Percentiles rank a stretch among this genome's conserved stretches.
Evolutionary conservation across 2,113 vertebrate genomes (phyloP).

Genomic region (Stigmatopora nigra): DNA sequence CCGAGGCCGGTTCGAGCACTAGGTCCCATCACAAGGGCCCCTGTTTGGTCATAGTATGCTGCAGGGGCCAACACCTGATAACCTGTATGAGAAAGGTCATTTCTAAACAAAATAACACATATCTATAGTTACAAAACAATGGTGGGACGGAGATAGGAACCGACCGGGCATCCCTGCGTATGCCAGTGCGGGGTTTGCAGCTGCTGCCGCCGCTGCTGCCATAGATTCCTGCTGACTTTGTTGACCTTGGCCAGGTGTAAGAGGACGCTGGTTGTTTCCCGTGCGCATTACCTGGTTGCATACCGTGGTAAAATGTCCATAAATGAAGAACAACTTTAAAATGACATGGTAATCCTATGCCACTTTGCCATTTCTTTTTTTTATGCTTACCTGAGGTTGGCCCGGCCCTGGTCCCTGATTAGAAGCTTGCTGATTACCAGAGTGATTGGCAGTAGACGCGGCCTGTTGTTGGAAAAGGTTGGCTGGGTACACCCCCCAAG

Average conservation of each 20-base stretch:
- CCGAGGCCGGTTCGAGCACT: conserved; percentile 84
- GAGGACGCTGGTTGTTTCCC: conserved; percentile 86
- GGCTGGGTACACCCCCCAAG: conserved; percentile 96
- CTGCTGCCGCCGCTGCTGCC: conserved; percentile 74
- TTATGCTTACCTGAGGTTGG: conserved; percentile 80
- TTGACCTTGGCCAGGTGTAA: conserved; percentile 89
- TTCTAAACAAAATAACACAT: not conserved
- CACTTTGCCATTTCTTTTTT: not conserved
- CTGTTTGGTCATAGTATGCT: conserved; percentile 94
- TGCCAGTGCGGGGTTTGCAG: conserved; percentile 88
- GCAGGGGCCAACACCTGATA: conserved; percentile 93
- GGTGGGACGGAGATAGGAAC: not conserved
- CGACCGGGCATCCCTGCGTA: conserved; percentile 92
- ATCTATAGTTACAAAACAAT: not conserved
- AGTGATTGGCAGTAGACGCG: conserved; percentile 77
- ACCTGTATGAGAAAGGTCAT: conserved; percentile 58
- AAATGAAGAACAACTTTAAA: not conserved
- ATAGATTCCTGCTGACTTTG: conserved; percentile 93
- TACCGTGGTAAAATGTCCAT: not conserved
- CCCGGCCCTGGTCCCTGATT: conserved; percentile 84
- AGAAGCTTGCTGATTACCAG: conserved; percentile 83
- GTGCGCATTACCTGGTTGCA: conserved; percentile 83
- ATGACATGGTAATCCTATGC: not conserved
- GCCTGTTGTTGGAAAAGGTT: conserved; percentile 97
- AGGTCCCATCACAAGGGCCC: conserved; percentile 89